Conservation (phyloP, 2,113 vertebrate species). For the Mesoclemmys tuberculata region DNA sequence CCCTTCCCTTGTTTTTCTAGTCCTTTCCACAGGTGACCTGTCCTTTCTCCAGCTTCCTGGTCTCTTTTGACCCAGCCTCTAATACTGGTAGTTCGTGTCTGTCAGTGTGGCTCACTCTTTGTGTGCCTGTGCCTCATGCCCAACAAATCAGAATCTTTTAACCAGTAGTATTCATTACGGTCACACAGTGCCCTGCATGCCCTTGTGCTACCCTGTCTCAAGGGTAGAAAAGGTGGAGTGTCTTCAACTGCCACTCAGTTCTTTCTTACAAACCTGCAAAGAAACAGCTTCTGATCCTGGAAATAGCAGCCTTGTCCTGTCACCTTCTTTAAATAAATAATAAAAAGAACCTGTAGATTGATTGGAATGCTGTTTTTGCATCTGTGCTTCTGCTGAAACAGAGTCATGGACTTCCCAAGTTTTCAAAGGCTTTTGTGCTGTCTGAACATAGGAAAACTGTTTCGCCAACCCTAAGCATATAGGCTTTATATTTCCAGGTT, state of each 20-base stretch:
- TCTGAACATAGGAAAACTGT: neutral
- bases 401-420: neutral
- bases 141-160: neutral
- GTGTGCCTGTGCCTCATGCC: neutral
- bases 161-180: neutral
- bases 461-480: neutral
- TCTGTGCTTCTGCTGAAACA: constrained; percentile 22
- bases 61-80: neutral
- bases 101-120: neutral
- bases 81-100: neutral
- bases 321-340: neutral
- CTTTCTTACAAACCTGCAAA: neutral
- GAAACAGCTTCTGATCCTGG: neutral
- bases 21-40: neutral
- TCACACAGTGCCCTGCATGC: neutral
- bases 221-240: neutral
- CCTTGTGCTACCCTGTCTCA: neutral
- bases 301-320: neutral
- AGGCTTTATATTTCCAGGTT: neutral
- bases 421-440: neutral
- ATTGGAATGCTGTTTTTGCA: neutral
- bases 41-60: neutral
- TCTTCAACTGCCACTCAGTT: neutral
- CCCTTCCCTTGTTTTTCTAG: neutral
- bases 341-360: neutral